Base-by-base conservation (phyloP, 2,113 vertebrate genomes). In the Anseranas semipalmata region DNA sequence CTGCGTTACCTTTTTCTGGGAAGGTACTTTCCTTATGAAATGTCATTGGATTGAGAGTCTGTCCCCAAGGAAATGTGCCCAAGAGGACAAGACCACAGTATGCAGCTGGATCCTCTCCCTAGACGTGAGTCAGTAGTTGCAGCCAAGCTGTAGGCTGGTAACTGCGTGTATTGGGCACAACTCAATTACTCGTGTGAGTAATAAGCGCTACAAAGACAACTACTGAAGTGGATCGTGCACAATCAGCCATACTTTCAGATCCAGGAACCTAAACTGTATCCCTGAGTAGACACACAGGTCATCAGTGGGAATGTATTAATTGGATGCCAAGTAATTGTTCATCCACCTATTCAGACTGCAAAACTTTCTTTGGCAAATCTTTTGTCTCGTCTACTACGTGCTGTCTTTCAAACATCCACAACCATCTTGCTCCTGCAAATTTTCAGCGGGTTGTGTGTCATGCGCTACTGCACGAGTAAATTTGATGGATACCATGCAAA, bases 71-170 rank as follows among this genome's bases (percentile, higher is more conserved):
- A 72, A 83, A 12, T 55, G 19, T 84, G 41, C 37, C 39, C 46
- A 63, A 2, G 4, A 72, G 73, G 56, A 88, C 37, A 87, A 67
- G 87, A 39, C 25, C 45, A 62, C 32, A 86, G 45, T 28, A 76
- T 35, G 50, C 0, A 1, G 30, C 48, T 85, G 91, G 53, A 79
- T 62, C 13, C 37, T 32, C 21, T 72, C 66, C 56, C 94, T 43
- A 45, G 35, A 21, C 2, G 0, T 3, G 18, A 63, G 19, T 9
- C 8, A 2, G 21, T 15, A 1, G 12, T 37, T 25, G 28, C 45
- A 70, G 74, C 18, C 50, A 66, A 70, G 46, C 41, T 75, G 56
- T 16, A 0, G 0, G 39, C 35, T 58, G 45, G 32, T 58, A 16
- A 70, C 21, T 50, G 19, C 20, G 74, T 30, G 5, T 25, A 13